A percentile compares a stretch with the other conserved stretches of the same genome.
Evolutionary conservation across 2,888 invertebrate species (phyloP).

Genomic region (Morpho helenor): DNA sequence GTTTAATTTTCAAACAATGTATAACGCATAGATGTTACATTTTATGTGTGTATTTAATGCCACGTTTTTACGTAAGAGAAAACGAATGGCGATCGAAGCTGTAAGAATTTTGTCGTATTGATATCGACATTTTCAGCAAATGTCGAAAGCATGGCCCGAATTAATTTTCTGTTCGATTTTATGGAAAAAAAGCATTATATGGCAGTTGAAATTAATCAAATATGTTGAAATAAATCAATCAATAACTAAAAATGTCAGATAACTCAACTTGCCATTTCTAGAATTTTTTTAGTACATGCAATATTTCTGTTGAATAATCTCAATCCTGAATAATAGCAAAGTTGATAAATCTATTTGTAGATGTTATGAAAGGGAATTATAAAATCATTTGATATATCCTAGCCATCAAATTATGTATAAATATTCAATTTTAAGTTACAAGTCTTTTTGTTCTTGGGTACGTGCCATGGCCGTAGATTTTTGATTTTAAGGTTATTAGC

Average conservation of each 20-base stretch:
- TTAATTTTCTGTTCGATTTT: constrained; percentile 18
- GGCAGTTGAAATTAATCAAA: neutral
- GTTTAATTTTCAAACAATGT: constrained; percentile 41
- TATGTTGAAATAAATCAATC: neutral
- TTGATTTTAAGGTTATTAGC: too few relatives aligned
- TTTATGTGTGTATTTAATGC: constrained; percentile 45
- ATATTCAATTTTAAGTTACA: too few relatives aligned
- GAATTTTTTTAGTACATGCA: too few relatives aligned
- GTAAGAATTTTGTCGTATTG: constrained; percentile 33
- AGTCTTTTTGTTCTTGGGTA: too few relatives aligned
- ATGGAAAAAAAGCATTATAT: constrained; percentile 2
- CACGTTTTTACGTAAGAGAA: constrained; percentile 30
- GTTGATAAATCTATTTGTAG: too few relatives aligned
- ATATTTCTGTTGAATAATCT: too few relatives aligned
- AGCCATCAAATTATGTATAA: too few relatives aligned
- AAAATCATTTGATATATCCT: too few relatives aligned
- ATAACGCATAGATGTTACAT: constrained; percentile 51
- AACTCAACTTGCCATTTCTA: too few relatives aligned
- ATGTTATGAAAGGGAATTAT: too few relatives aligned
- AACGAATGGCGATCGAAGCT: constrained; percentile 40
- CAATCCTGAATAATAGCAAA: too few relatives aligned
- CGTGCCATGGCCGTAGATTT: too few relatives aligned
- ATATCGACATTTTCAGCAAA: constrained; percentile 35
- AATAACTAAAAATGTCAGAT: neutral
- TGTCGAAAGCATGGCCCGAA: constrained; percentile 30